Conservation (phyloP, 2,797 vertebrate genomes). For the Chaunax sp. region DNA sequence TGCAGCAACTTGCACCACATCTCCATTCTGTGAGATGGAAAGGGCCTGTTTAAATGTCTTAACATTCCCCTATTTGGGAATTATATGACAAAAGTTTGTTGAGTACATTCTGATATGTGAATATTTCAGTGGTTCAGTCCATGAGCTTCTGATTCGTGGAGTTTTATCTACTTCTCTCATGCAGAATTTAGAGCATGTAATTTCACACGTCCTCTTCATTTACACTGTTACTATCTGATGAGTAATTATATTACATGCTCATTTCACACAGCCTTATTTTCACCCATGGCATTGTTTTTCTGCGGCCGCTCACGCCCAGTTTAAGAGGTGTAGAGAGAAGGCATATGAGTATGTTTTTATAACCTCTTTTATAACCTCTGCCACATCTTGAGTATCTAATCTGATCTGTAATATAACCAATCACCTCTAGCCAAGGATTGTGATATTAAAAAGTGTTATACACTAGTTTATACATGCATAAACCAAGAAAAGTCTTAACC, state of each 20-base stretch:
- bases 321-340: conserved; percentile 30
- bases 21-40: not conserved
- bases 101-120: not conserved
- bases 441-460: too few species aligned
- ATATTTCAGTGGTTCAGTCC: not conserved
- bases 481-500: not conserved
- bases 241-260: conserved; percentile 57
- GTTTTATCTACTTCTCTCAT: conserved; percentile 48
- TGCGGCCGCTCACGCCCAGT: not conserved
- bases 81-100: not conserved
- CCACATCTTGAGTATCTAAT: too few species aligned
- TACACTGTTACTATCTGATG: conserved; percentile 38
- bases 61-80: not conserved
- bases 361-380: not conserved
- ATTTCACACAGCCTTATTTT: conserved; percentile 33
- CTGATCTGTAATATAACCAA: too few species aligned
- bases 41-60: not conserved
- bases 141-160: conserved; percentile 7
- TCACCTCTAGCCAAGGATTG: too few species aligned
- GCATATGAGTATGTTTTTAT: conserved; percentile 17
- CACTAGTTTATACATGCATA: too few species aligned
- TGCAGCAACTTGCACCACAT: not conserved
- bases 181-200: conserved; percentile 70
- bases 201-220: conserved; percentile 64
- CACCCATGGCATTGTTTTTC: conserved; percentile 15